Percentiles rank a stretch among this genome's conserved stretches.
Conservation (phyloP, 2,888 invertebrate genomes). For the Augochlorella aurata region DNA sequence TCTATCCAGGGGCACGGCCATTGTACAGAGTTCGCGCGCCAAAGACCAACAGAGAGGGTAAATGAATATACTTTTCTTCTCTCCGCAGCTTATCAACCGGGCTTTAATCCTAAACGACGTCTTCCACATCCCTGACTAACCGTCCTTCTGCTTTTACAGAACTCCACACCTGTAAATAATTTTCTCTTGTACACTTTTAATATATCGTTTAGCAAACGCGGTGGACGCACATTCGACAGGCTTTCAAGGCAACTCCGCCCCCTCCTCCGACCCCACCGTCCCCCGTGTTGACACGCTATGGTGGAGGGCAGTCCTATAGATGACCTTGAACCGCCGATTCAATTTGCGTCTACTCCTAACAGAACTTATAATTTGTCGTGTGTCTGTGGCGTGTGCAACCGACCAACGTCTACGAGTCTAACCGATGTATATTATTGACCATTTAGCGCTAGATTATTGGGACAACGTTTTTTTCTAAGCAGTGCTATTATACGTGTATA, state of each 20-base stretch:
- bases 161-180: conserved; percentile 51
- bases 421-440: conserved; percentile 29
- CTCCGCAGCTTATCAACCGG: conserved; percentile 45
- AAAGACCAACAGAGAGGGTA: conserved; percentile 84
- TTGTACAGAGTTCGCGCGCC: conserved; percentile 82
- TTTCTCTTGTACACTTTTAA: conserved; percentile 1
- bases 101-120: conserved; percentile 48
- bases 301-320: not conserved
- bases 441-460: conserved; percentile 11
- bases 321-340: conserved; percentile 7
- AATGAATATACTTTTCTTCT: conserved; percentile 67
- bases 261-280: not conserved
- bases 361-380: not conserved
- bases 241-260: not conserved
- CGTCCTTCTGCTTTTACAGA: conserved; percentile 45
- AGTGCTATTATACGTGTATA: conserved; percentile 13
- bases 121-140: conserved; percentile 36
- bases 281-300: not conserved
- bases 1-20: conserved; percentile 83
- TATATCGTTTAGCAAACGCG: not conserved
- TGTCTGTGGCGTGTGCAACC: conserved; percentile 14
- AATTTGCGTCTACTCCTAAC: conserved; percentile 14
- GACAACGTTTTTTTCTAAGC: conserved; percentile 19
- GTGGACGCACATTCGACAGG: conserved; percentile 15
- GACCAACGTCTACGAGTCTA: conserved; percentile 1